Percentiles rank a stretch among this genome's conserved stretches.
Conservation (phyloP, 1,140 invertebrate genomes). For the Drosophila sp. region DNA sequence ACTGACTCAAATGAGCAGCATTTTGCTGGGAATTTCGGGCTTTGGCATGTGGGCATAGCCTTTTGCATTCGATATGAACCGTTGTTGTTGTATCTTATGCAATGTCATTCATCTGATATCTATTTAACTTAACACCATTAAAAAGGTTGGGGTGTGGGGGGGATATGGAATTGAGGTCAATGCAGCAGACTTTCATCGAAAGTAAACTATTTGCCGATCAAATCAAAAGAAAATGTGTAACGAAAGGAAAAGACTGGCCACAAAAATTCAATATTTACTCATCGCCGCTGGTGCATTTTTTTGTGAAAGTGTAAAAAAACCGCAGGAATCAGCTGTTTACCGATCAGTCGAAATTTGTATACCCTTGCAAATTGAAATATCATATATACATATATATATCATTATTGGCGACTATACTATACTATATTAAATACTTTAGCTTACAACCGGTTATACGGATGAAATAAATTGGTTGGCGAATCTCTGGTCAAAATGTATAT, state of each 20-base stretch:
- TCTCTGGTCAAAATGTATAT: background rate
- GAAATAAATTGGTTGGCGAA: background rate
- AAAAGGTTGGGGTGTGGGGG: slow-evolving; percentile 29
- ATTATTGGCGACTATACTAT: no score
- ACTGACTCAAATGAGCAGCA: slow-evolving; percentile 38
- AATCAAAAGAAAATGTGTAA: slow-evolving; percentile 71
- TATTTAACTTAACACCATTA: slow-evolving; percentile 55
- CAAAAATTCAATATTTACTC: slow-evolving; percentile 70
- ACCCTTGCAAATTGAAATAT: background rate
- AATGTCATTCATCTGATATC: slow-evolving; percentile 61
- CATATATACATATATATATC: no score
- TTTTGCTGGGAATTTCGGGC: slow-evolving; percentile 27
- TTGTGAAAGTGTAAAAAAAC: slow-evolving; percentile 65
- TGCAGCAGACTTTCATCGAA: slow-evolving; percentile 71
- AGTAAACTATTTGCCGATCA: slow-evolving; percentile 76
- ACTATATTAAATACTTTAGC: no score
- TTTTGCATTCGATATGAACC: slow-evolving; percentile 58
- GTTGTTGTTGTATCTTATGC: slow-evolving; percentile 56
- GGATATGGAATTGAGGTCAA: slow-evolving; percentile 60
- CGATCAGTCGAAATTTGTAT: background rate
- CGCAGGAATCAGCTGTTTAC: background rate
- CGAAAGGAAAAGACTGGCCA: slow-evolving; percentile 64
- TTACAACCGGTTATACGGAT: no score
- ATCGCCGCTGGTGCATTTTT: slow-evolving; percentile 28
- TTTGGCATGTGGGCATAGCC: slow-evolving; percentile 53